phyloP scores from a whole-genome alignment of 1,140 invertebrate species.

The Drosophila pandora region DNA sequence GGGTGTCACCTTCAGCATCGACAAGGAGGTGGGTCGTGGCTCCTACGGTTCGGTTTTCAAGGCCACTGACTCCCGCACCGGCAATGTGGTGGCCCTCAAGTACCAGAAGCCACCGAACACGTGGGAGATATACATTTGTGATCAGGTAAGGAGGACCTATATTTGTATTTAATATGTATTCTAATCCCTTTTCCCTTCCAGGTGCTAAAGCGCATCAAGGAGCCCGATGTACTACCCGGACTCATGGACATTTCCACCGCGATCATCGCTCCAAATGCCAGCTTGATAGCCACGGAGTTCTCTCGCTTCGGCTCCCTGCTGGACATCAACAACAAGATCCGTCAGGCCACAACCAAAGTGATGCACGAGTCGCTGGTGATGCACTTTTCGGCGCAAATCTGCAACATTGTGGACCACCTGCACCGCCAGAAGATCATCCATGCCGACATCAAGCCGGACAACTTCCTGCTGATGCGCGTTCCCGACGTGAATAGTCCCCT shows the following conservation, averaged over 20 bases:
- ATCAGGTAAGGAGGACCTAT: constrained; percentile 86
- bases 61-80: constrained; percentile 84
- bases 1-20: constrained; percentile 86
- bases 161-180: neutral
- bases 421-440: constrained; percentile 97
- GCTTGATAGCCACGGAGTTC: constrained; percentile 92
- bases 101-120: constrained; percentile 91
- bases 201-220: constrained; percentile 69
- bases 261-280: constrained; percentile 90
- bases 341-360: constrained; percentile 88
- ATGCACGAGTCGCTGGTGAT: constrained; percentile 90
- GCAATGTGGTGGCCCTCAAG: constrained; percentile 89
- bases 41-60: constrained; percentile 90
- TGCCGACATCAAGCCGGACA: constrained; percentile 98
- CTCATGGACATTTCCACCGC: constrained; percentile 88
- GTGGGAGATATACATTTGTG: constrained; percentile 93
- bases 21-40: constrained; percentile 90
- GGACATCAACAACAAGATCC: constrained; percentile 90
- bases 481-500: constrained; percentile 65
- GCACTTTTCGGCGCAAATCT: constrained; percentile 94
- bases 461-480: constrained; percentile 92
- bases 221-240: constrained; percentile 84
- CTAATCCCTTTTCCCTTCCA: constrained; percentile 1
- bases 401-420: constrained; percentile 94
- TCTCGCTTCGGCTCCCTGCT: constrained; percentile 92